Evolutionary conservation across 2,888 invertebrate genomes (phyloP), one percentile per base, ranked within the genome.

Genomic region (Pantelozetes paolii): DNA sequence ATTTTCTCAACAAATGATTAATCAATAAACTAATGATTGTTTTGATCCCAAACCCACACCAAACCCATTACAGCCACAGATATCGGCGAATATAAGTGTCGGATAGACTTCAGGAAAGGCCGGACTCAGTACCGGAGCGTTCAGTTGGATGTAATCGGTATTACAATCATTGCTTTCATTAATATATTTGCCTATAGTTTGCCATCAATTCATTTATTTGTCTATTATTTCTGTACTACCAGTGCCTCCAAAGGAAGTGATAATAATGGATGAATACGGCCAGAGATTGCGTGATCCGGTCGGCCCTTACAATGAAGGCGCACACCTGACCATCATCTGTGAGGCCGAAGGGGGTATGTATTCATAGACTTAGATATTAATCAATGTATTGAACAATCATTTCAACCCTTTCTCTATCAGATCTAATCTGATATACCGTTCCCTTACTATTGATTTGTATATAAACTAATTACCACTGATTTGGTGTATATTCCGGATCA

Each of bases 301-400:
- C 70, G 78, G 78, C 6, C 78, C 78, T 1, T 78, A 75, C 71
- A 77, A 78, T 48, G 78, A 78, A 75, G 78, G 78, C 67, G 75
- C 77, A 1, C 75, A 75, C 30, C 74, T 78, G 8, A 75, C 77
- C 32, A 72, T 78, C 1, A 76, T 78, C 30, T 78, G 78, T 69
- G 78, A 78, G 71, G 77, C 77, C 6, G 78, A 78, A 75, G 77
- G 78, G 70, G 78, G 78, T 78, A 71, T 71, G 76, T 42, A 54
- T 26, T 62, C 6, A n/a, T n/a, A n/a, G n/a, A n/a, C n/a, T n/a
- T n/a, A n/a, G n/a, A n/a, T n/a, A n/a, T n/a, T n/a, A n/a, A n/a
- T n/a, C n/a, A n/a, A n/a, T n/a, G n/a, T n/a, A n/a, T n/a, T n/a
- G 15, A 42, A 42, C 42, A 15, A 42, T 42, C 9, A 42, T 42